A percentile compares a stretch with the other conserved stretches of the same genome.
phyloP scores from a whole-genome alignment of 2,888 invertebrate species.

The Drosophila stalkeri region DNA sequence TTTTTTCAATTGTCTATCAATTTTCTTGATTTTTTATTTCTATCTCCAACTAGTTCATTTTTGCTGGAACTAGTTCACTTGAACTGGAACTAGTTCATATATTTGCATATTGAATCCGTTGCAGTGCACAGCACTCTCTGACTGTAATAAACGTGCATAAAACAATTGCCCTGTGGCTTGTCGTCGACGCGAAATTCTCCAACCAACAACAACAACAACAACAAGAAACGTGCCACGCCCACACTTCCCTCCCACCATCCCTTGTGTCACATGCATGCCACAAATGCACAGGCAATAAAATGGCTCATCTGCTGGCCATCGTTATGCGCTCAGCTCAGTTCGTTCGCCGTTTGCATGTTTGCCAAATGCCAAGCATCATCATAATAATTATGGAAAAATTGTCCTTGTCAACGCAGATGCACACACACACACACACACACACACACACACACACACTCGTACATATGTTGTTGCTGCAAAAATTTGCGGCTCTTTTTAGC shows the following conservation, averaged over 20 bases:
- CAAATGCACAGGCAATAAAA: conserved; percentile 73
- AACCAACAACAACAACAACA: conserved; percentile 15
- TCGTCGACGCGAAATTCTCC: conserved; percentile 2
- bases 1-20: too few relatives aligned
- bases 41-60: not conserved
- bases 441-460: conserved; percentile 3
- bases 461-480: conserved; percentile 36
- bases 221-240: conserved; percentile 12
- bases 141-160: conserved; percentile 42
- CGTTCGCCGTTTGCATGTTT: conserved; percentile 65
- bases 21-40: too few relatives aligned
- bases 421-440: conserved; percentile 9
- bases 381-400: conserved; percentile 81
- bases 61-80: conserved; percentile 17
- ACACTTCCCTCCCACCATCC: not conserved
- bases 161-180: conserved; percentile 50
- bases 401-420: conserved; percentile 67
- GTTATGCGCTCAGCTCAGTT: conserved; percentile 11
- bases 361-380: conserved; percentile 81
- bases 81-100: conserved; percentile 9
- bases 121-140: not conserved
- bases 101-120: not conserved
- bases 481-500: conserved; percentile 65
- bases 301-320: conserved; percentile 73
- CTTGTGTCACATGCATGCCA: conserved; percentile 18